Percentiles rank a stretch among this genome's conserved stretches.
Evolutionary conservation across 2,888 invertebrate species (phyloP).

Genomic region (Trichacis sp.): DNA sequence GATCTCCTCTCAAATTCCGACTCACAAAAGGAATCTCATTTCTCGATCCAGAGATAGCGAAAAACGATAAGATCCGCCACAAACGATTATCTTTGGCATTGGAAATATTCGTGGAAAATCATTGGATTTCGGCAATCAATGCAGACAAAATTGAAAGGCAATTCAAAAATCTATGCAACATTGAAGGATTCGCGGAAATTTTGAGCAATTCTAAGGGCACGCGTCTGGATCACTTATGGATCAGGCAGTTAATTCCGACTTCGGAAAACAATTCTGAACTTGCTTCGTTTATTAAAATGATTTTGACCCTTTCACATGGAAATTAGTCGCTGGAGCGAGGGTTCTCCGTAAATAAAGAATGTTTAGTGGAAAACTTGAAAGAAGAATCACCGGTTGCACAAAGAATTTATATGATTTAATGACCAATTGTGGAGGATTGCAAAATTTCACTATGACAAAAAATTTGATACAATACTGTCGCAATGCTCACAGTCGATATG

Average conservation of each 20-base stretch:
- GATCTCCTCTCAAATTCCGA: conserved; percentile 18
- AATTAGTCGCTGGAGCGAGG: conserved; percentile 17
- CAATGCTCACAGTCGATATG: too few relatives aligned
- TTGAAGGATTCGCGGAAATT: conserved; percentile 1
- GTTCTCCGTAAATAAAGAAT: too few relatives aligned
- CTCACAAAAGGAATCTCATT: conserved; percentile 14
- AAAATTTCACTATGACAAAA: too few relatives aligned
- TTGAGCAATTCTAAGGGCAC: conserved; percentile 1
- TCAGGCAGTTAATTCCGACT: conserved; percentile 8
- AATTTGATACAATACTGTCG: too few relatives aligned
- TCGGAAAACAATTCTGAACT: conserved; percentile 6
- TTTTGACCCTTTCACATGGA: conserved; percentile 20
- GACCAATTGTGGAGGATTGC: too few relatives aligned
- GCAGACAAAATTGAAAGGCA: conserved; percentile 15
- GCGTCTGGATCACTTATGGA: conserved; percentile 20
- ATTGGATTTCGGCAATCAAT: conserved; percentile 12
- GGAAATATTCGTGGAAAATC: conserved; percentile 11
- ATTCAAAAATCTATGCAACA: conserved; percentile 4
- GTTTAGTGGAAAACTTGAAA: too few relatives aligned
- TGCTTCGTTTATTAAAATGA: conserved; percentile 7
- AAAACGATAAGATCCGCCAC: not conserved
- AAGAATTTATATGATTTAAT: too few relatives aligned
- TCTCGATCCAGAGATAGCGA: conserved; percentile 20
- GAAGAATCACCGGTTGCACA: too few relatives aligned
- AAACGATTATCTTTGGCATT: conserved; percentile 7